These are phyloP conservation scores for Mastigias papua DNA, from an alignment of 30 jellyfish, hydroid and myxozoan species.

Conservation along the genomic window DNA sequence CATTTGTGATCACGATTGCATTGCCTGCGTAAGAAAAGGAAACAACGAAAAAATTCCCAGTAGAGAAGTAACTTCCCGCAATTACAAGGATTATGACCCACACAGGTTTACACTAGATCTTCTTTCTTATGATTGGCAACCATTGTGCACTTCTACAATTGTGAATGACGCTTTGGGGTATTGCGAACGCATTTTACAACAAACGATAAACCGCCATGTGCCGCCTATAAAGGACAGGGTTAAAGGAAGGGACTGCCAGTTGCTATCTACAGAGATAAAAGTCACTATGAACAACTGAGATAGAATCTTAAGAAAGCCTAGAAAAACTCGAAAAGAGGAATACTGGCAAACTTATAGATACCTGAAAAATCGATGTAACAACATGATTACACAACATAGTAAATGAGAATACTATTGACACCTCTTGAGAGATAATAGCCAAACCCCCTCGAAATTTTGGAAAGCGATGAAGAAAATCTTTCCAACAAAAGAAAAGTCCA, in stretches of 20 bases:
- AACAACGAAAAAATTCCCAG: slow-evolving; percentile 19
- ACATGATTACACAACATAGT: slow-evolving; percentile 2
- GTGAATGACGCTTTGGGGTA: too few relatives aligned
- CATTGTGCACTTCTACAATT: slow-evolving; percentile 12
- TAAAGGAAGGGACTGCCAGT: slow-evolving; percentile 73
- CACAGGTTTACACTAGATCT: slow-evolving; percentile 8
- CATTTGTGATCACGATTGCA: slow-evolving; percentile 43
- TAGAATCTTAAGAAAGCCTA: slow-evolving; percentile 64
- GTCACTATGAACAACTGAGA: slow-evolving; percentile 14
- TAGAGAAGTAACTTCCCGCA: slow-evolving; percentile 56
- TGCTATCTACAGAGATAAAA: slow-evolving; percentile 64
- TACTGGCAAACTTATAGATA: slow-evolving; percentile 2
- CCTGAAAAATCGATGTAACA: slow-evolving; percentile 22
- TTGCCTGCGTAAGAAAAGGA: not conserved
- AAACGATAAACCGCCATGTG: slow-evolving; percentile 36
- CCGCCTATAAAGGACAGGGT: slow-evolving; percentile 50
- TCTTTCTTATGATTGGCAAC: slow-evolving; percentile 22
- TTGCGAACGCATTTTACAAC: not conserved
- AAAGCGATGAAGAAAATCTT: slow-evolving; percentile 23
- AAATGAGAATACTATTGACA: slow-evolving; percentile 27
- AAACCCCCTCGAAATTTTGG: slow-evolving; percentile 37
- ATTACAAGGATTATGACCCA: slow-evolving; percentile 38
- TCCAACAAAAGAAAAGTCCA: too few relatives aligned
- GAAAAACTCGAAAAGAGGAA: not conserved
- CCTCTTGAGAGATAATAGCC: slow-evolving; percentile 25